Evolutionary conservation across 2,888 invertebrate genomes (phyloP).

Genomic region (Cetonia aurata): DNA sequence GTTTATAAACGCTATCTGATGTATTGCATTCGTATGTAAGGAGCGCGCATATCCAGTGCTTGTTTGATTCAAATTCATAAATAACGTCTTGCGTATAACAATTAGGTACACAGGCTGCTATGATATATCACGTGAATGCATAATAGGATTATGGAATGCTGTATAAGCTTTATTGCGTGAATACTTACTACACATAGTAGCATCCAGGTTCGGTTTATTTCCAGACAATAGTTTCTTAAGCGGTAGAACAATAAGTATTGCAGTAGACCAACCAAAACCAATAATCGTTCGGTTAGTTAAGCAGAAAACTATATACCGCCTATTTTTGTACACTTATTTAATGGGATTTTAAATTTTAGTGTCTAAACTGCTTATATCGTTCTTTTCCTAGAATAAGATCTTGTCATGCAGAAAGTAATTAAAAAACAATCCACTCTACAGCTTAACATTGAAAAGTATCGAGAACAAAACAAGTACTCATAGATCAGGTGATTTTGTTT

Average conservation of each 20-base stretch:
- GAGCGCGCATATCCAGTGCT: conserved; percentile 22
- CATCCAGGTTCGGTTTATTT: conserved; percentile 34
- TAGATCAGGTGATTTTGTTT: too few relatives aligned
- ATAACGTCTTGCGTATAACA: conserved; percentile 44
- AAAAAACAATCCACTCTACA: too few relatives aligned
- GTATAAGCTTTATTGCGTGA: conserved; percentile 31
- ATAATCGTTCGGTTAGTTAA: neutral
- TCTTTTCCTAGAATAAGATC: too few relatives aligned
- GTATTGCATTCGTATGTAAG: conserved; percentile 38
- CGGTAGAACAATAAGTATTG: conserved; percentile 26
- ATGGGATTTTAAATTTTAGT: too few relatives aligned
- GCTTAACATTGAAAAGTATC: too few relatives aligned
- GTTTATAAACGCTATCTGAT: conserved; percentile 43
- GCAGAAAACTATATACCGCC: too few relatives aligned
- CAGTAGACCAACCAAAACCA: neutral
- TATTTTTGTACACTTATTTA: too few relatives aligned
- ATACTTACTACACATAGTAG: neutral
- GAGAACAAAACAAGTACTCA: too few relatives aligned
- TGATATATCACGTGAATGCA: conserved; percentile 38
- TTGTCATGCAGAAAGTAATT: too few relatives aligned
- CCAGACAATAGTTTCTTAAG: conserved; percentile 25
- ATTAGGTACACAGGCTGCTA: conserved; percentile 37
- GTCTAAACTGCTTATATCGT: too few relatives aligned
- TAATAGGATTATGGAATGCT: conserved; percentile 39
- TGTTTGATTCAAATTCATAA: conserved; percentile 38